Evolutionary conservation across 2,113 vertebrate species (phyloP), one percentile per base, ranked within the genome.

Genomic region (Lagopus muta): DNA sequence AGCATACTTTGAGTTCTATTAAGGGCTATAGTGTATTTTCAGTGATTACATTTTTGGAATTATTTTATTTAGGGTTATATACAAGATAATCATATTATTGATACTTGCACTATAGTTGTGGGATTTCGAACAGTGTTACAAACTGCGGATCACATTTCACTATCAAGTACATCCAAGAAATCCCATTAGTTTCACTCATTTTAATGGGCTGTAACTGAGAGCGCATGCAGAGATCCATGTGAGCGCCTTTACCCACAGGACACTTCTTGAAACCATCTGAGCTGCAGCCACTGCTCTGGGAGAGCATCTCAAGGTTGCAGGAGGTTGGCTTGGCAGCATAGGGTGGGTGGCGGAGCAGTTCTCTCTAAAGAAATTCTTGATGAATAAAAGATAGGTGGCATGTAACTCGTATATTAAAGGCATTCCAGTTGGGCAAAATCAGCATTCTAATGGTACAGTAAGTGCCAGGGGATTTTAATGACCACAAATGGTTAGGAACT

Each of bases 171-270:
- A 71, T 91, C 60, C 79, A 88, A 93, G 85, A 91, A 95, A 91
- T 90, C 86, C 86, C 65, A 38, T 88, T 83, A 69, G 76, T 93
- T 94, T 95, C 88, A 86, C 79, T 60, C 61, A 6, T 86, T 88
- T 88, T 32, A 66, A 52, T 38, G 61, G 87, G 15, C 42, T 88
- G 62, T 50, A 60, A 38, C 19, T 20, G 60, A 40, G 79, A 30
- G 55, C 75, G 24, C 45, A 16, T 1, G 17, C 8, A 12, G 67
- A 67, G 82, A 47, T 60, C 32, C 60, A 16, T 34, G 8, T 8
- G n/a, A 71, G 13, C 1, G 18, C 4, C 3, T 36, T 84, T 66
- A 18, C 58, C 4, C 24, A 20, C 71, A 57, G 3, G 85, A 38
- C 19, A 2, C 60, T 43, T 32, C 78, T 73, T 61, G 65, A 40